Percentiles rank a stretch among this genome's conserved stretches.
Evolutionary conservation across 2,888 invertebrate species (phyloP).

Genomic region (Parnassius smintheus): DNA sequence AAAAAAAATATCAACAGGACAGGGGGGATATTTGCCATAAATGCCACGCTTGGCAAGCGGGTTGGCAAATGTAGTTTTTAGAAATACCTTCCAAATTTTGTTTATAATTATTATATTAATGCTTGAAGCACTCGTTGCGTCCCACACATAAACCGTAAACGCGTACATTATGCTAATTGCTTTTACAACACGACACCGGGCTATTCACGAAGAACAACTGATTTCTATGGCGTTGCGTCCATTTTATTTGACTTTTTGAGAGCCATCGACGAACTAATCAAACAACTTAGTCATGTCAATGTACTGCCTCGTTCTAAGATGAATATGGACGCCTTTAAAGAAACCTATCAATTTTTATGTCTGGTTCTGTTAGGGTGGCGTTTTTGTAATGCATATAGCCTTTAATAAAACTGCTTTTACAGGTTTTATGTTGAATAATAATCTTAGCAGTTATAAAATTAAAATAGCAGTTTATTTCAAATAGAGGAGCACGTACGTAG

Average conservation of each 20-base stretch:
- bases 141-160: slow-evolving; percentile 36
- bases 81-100: too few species aligned
- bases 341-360: slow-evolving; percentile 22
- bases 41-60: too few species aligned
- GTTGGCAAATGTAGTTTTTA: too few species aligned
- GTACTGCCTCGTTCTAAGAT: slow-evolving; percentile 21
- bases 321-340: slow-evolving; percentile 13
- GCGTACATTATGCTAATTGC: slow-evolving; percentile 55
- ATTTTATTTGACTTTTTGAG: slow-evolving; percentile 41
- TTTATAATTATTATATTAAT: too few species aligned
- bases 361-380: slow-evolving; percentile 11
- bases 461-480: background rate
- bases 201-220: slow-evolving; percentile 34
- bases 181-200: slow-evolving; percentile 43
- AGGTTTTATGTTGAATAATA: slow-evolving; percentile 22
- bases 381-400: slow-evolving; percentile 1
- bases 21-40: too few species aligned
- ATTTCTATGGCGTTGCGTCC: slow-evolving; percentile 25
- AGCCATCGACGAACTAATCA: slow-evolving; percentile 36
- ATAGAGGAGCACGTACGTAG: too few species aligned
- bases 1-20: too few species aligned
- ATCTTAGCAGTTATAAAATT: slow-evolving; percentile 20
- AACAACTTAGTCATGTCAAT: slow-evolving; percentile 34
- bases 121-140: slow-evolving; percentile 20
- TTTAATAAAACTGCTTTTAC: slow-evolving; percentile 20